Base-by-base conservation (phyloP, 2,113 vertebrate genomes). In the Sterna hirundo region DNA sequence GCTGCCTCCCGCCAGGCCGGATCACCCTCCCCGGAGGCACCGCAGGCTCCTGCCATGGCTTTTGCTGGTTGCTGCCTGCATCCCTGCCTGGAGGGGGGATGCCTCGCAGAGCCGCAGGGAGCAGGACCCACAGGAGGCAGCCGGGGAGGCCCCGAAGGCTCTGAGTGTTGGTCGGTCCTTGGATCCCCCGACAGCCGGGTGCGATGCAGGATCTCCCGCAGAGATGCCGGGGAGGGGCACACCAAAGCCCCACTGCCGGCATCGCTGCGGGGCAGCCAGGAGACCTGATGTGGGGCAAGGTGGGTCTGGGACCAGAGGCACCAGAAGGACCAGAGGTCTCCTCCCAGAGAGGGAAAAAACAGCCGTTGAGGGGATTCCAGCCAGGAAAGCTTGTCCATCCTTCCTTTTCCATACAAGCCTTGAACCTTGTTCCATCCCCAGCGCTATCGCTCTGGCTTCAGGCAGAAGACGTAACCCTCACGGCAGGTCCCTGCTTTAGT, bases 231-330 rank as follows among this genome's bases (percentile, higher is more conserved):
- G 26, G 18, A 71, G 64, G 29, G 27, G 4, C 7, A 2, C 5
- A 10, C 3, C 2, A 1, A 54, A 23, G 19, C 21, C 58, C 29
- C 0, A 0, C 32, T 36, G 34, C 32, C 1, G 4, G 20, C 22
- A 13, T 32, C 5, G 1, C 72, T 29, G 19, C 0, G 0, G 34
- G 46, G 71, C 29, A 32, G 78, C 8, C 10, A 30, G 44, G 38
- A 20, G 26, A n/a, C 36, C n/a, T 5, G 0, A 26, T 16, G 20
- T 0, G 1, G 23, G 36, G 27, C 34, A 46, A 46, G 21, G 26
- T 1, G 14, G 11, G 20, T 8, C 71, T 42, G 72, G n/a, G 14
- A 19, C 34, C 1, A 3, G 70, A 34, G 44, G 34, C 18, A 70
- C 55, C 16, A 1, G 22, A 20, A 62, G 13, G 13, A 25, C 26